Evolutionary conservation across 2,113 vertebrate species (phyloP).

Genomic region (Strix uralensis): DNA sequence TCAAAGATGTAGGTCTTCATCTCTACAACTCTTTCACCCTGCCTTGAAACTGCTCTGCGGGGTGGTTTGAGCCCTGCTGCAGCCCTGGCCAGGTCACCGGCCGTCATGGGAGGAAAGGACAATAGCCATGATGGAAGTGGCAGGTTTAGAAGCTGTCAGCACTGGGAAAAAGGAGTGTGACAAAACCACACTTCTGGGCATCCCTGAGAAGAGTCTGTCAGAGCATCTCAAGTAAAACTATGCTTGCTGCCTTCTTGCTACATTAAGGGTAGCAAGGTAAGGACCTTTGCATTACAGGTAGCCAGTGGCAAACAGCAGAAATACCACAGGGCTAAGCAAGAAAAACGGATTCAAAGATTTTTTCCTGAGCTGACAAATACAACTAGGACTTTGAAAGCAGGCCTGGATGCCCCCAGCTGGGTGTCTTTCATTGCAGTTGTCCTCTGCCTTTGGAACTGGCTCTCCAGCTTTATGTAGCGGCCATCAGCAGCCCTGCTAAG

Average conservation of each 20-base stretch:
- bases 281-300: neutral
- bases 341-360: neutral
- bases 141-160: neutral
- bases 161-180: neutral
- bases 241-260: neutral
- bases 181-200: neutral
- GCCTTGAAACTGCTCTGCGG: neutral
- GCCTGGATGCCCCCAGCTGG: neutral
- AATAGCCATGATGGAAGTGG: fast-evolving
- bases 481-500: neutral
- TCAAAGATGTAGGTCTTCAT: neutral
- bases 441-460: neutral
- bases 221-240: neutral
- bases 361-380: neutral
- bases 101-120: neutral
- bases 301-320: neutral
- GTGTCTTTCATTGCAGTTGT: neutral
- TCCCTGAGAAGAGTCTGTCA: neutral
- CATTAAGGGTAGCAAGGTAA: neutral
- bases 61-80: neutral
- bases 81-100: fast-evolving
- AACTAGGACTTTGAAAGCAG: neutral
- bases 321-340: neutral
- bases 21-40: neutral
- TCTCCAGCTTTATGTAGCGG: neutral